Evolutionary conservation across 2,888 invertebrate species (phyloP), one percentile per base, ranked within the genome.

Genomic region (Zygogramma bicolorata): DNA sequence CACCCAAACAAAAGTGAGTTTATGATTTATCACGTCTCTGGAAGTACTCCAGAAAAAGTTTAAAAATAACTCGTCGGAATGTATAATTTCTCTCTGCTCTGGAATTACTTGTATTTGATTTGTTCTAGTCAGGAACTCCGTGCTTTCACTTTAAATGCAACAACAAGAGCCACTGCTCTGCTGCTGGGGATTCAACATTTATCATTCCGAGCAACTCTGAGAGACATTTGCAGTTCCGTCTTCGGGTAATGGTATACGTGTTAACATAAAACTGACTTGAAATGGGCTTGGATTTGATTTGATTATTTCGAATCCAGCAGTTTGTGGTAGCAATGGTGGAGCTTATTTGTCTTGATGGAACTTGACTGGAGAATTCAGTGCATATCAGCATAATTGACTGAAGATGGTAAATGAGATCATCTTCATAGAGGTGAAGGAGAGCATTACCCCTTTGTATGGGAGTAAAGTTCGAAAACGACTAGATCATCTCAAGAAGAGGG

Each of bases 261-360:
- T 53, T 53, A 25, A 27, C 53, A 53, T 27, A 25, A 6, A 53
- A 13, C 53, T 13, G 53, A 22, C 8, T 20, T 49, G 20, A 27
- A 53, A 53, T 53, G 53, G 53, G 13, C 25, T 22, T 27, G 53
- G 62, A 62, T 62, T 62, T 62, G 42, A 62, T 62, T 62, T 42
- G 25, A 62, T 62, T 62, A 62, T 62, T 25, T 27, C 53, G 2
- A n/a, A 27, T 27, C 53, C 27, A 8, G 31, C 18, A 25, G 61
- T 61, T 22, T 38, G 22, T 34, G 31, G 61, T 38, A n/a, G 61
- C 22, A 34, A 34, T 61, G 40, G 40, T 42, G 42, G 62, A 27
- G 25, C 62, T 62, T 34, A 62, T 62, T 62, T 42, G 62, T 62
- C 62, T 62, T 27, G n/a, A 62, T 62, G 53, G 13, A 53, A n/a